These are phyloP conservation scores for Kryptolebias ocellatus DNA, from an alignment of 2,797 vertebrate species.

Conservation along the genomic window DNA sequence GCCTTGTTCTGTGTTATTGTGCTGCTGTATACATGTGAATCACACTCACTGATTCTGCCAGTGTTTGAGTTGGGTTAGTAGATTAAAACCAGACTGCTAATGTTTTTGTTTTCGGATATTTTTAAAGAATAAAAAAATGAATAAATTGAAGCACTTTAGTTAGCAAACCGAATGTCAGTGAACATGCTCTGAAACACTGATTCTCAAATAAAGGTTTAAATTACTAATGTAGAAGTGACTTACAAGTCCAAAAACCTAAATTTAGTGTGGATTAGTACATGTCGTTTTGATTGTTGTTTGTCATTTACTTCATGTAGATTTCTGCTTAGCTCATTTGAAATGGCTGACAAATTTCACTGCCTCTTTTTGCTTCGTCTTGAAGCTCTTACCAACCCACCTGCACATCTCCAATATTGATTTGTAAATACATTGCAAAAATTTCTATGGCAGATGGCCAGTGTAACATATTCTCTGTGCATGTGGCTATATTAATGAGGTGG, in stretches of 20 bases:
- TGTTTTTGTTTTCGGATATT: slow-evolving; percentile 29
- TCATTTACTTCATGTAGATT: slow-evolving; percentile 8
- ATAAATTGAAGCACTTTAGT: slow-evolving; percentile 47
- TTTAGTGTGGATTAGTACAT: slow-evolving; percentile 7
- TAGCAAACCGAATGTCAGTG: slow-evolving; percentile 21
- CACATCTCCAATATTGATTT: slow-evolving; percentile 61
- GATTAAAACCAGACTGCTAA: slow-evolving; percentile 17
- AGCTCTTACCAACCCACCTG: slow-evolving; percentile 41
- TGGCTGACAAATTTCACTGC: slow-evolving; percentile 41
- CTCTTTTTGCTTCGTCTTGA: slow-evolving; percentile 42
- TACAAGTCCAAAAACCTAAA: slow-evolving; percentile 4
- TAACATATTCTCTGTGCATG: slow-evolving; percentile 73
- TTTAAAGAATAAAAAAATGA: slow-evolving; percentile 28
- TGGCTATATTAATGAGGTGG: slow-evolving; percentile 82
- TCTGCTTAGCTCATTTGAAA: slow-evolving; percentile 33
- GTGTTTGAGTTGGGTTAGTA: slow-evolving; percentile 48
- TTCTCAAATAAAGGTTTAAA: slow-evolving; percentile 18
- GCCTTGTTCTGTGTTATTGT: slow-evolving; percentile 57
- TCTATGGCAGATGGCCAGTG: slow-evolving; percentile 57
- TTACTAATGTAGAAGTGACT: slow-evolving; percentile 14
- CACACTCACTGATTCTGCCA: slow-evolving; percentile 37
- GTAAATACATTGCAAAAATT: slow-evolving; percentile 66
- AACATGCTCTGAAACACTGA: not conserved
- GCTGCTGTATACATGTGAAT: slow-evolving; percentile 39
- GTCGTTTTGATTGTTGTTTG: not conserved